Base-by-base conservation (phyloP, 1,140 invertebrate genomes). In the Prorops nasuta region DNA sequence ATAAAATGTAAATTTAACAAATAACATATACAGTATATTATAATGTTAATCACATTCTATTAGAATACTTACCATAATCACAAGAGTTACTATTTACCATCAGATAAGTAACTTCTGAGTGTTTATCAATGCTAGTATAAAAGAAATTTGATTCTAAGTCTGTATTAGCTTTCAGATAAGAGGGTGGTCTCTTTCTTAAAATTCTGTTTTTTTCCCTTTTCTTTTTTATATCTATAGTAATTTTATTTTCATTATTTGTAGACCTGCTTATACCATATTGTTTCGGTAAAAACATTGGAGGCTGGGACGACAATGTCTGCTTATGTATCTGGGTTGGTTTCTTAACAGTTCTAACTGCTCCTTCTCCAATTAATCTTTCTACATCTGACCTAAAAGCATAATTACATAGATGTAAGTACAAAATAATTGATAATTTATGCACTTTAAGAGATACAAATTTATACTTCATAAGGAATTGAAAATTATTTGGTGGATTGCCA, bases 391-490 rank as follows among this genome's bases (percentile, higher is more conserved):
- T 72, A 34, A 35, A 63, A 68, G 55, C 37, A 40, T 2, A 51
- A 49, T 31, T 14, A 40, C 37, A 44, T 14, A 40, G n/a, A 42
- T 0, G 14, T 32, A 10, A 8, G 17, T 28, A 8, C 34, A 35
- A 35, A 46, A 47, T 62, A 71, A 68, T 73, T 74, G 59, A 74
- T 67, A 3, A 76, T 28, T 6, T 28, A 28, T 28, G 24, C 4
- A 6, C 10, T 6, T 28, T 6, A 6, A 28, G 24, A 6, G 10
- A 28, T 28, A 28, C 10, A 28, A 10, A 4, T 28, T n/a, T 48
- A 46, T 62, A 71, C 69, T 73, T 74, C 61, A 74, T 67, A 3
- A 76, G 63, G 61, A 76, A 76, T 49, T 77, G 67, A 43, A 78
- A 77, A 53, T 71, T 65, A 12, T 62, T 72, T 10, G 76, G 76